Percentiles rank a stretch among this genome's conserved stretches.
phyloP scores from a whole-genome alignment of 2,888 invertebrate genomes.

The Sicus ferrugineus region DNA sequence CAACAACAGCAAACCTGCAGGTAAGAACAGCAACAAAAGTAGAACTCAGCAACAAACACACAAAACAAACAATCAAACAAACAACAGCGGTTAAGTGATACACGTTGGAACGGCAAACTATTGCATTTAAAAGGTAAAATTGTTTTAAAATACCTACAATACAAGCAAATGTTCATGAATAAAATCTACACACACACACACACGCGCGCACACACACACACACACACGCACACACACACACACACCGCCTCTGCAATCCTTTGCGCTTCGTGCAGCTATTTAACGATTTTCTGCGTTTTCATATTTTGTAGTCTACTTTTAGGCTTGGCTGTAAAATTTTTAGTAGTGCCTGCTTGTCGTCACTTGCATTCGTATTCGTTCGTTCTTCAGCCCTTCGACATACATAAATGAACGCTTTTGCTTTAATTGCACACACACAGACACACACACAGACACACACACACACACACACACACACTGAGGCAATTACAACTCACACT shows the following conservation, averaged over 20 bases:
- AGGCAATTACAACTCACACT: not conserved
- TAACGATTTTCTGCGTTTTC: not conserved
- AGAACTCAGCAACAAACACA: not conserved
- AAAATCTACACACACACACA: not conserved
- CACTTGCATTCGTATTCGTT: not conserved
- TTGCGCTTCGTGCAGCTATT: not conserved
- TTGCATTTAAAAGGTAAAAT: no score
- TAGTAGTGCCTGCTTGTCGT: not conserved
- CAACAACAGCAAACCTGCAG: not conserved
- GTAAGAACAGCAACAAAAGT: not conserved
- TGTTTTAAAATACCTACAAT: no score
- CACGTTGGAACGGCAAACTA: no score
- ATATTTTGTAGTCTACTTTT: slow-evolving; percentile 19
- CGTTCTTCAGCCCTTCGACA: not conserved
- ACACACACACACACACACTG: not conserved
- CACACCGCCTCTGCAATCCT: not conserved
- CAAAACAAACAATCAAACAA: no score
- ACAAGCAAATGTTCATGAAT: no score
- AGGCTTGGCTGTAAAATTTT: not conserved
- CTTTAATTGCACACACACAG: slow-evolving; percentile 10
- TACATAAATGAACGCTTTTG: not conserved
- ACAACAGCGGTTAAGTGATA: no score
- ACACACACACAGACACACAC: not conserved
- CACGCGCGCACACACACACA: not conserved
- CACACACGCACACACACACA: not conserved